Base-by-base conservation (phyloP, 2,113 vertebrate species). In the Misgurnus mizolepis region DNA sequence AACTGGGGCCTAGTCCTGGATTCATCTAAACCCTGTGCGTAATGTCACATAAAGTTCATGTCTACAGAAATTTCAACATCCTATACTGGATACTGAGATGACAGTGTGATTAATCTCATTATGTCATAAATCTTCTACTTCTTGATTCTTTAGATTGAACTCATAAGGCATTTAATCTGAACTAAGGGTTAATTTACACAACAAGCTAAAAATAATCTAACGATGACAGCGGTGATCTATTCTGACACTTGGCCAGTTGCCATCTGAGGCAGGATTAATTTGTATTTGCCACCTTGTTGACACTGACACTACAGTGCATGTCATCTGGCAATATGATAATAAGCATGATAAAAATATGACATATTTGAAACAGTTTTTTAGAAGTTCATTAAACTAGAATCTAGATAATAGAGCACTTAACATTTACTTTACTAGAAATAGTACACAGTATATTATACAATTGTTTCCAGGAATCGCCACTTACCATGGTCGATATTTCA, bases 161-260 rank as follows among this genome's bases (percentile, higher is more conserved):
- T 49, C 79, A 56, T 73, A 69, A 27, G 53, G 43, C 68, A 82
- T 60, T 43, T 78, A 71, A 74, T 80, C 53, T 68, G 39, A 80
- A 71, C 74, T 78, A 76, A 83, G 53, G 67, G 67, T 76, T 62
- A 75, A 64, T 3, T 58, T 74, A 77, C 75, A 77, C 49, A 66
- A 77, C 75, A 72, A 80, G 17, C 61, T 39, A 50, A 15, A 80
- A 49, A 15, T 79, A 76, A 78, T 68, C 78, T 69, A 47, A 40
- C 74, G 18, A 68, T 61, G 75, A 64, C 45, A 80, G 67, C 45
- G 45, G 62, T 68, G 45, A 69, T 80, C 15, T 81, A 67, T 43
- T 68, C 34, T 77, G 68, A 43, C 34, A 18, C 18, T 61, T 74
- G 45, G 58, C 10, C 7, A 61, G 56, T 22, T 70, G 56, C 39